These are phyloP conservation scores for Hirtodrosophila duncani DNA, from an alignment of 2,888 invertebrate genomes.

Conservation along the genomic window DNA sequence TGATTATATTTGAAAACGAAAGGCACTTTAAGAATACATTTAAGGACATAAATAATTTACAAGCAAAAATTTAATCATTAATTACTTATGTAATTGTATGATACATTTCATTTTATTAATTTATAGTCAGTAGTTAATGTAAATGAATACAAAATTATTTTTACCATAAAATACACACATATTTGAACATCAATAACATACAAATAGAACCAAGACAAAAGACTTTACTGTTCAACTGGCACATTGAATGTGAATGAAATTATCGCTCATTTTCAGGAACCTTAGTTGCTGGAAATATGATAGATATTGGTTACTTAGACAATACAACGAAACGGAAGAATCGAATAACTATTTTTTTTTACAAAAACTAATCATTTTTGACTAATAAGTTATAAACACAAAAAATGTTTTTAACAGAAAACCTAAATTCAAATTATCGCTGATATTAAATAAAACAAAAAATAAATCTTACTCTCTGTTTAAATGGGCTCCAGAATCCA, in stretches of 20 bases:
- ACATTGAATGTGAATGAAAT: no score
- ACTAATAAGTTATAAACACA: no score
- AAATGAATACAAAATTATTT: constrained; percentile 56
- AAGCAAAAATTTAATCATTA: constrained; percentile 20
- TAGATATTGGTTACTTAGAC: constrained; percentile 2
- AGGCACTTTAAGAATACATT: no score
- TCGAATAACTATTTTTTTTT: no score
- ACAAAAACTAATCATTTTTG: no score
- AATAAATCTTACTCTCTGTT: constrained; percentile 86
- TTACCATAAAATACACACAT: constrained; percentile 40
- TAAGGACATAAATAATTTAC: no score
- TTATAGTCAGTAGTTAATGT: constrained; percentile 57
- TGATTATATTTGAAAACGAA: no score
- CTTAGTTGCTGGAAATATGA: constrained; percentile 17
- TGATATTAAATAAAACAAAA: constrained; percentile 34
- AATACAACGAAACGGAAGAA: no score
- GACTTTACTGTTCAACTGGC: constrained; percentile 8
- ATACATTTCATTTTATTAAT: constrained; percentile 51
- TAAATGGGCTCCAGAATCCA: constrained; percentile 96
- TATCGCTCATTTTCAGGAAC: constrained; percentile 11
- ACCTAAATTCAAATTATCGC: no score
- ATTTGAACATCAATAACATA: constrained; percentile 28
- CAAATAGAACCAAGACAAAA: constrained; percentile 8
- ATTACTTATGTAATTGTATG: constrained; percentile 42
- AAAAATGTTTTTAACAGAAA: constrained; percentile 36